Conservation (phyloP, 2,888 invertebrate species). For the Calameuta idolon region DNA sequence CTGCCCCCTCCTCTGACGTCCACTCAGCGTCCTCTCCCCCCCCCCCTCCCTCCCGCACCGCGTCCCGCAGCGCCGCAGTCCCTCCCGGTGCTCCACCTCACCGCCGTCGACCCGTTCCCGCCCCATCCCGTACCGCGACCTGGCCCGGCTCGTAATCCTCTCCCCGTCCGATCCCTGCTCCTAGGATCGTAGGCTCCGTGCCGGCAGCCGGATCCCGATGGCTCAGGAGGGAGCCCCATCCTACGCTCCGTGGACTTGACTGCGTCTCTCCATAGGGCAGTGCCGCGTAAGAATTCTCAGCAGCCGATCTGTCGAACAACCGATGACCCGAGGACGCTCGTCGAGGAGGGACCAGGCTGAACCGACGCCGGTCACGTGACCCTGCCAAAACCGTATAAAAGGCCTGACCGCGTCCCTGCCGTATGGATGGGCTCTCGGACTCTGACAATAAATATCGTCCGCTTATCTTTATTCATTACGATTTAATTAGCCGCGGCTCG, state of each 20-base stretch:
- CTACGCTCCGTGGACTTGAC: neutral
- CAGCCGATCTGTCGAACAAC: neutral
- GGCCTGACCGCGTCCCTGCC: conserved; percentile 51
- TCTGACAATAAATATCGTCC: conserved; percentile 44
- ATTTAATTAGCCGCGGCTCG: conserved; percentile 33
- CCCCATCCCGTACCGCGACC: conserved; percentile 17
- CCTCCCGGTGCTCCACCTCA: conserved; percentile 37
- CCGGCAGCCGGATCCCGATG: neutral
- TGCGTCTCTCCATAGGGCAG: neutral
- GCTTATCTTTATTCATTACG: conserved; percentile 39
- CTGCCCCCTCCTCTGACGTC: conserved; percentile 21
- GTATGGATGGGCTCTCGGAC: conserved; percentile 32
- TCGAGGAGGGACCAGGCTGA: conserved; percentile 38
- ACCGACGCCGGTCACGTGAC: conserved; percentile 38
- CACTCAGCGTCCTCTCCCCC: conserved; percentile 15
- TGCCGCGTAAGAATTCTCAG: neutral
- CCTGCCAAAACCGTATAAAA: conserved; percentile 58
- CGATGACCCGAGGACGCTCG: neutral
- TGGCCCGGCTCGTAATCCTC: conserved; percentile 22
- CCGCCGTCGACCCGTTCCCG: conserved; percentile 24
- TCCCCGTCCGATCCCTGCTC: conserved; percentile 24
- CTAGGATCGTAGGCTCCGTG: conserved; percentile 5
- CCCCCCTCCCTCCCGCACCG: conserved; percentile 23
- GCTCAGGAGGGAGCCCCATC: neutral
- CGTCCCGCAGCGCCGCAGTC: conserved; percentile 12